phyloP scores from a whole-genome alignment of 2,888 invertebrate species.

The Pammene aurita region DNA sequence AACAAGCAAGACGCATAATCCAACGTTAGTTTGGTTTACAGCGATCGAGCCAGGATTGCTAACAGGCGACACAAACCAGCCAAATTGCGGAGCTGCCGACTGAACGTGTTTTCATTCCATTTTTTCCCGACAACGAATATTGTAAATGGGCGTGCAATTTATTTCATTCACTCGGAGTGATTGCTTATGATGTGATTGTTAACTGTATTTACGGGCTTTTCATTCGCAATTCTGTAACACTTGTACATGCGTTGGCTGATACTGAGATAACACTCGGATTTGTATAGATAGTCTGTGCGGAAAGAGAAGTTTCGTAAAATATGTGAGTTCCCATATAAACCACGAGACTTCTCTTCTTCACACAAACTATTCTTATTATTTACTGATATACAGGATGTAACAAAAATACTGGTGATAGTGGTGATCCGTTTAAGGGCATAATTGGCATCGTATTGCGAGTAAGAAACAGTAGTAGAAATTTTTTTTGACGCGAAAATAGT shows the following conservation, averaged over 20 bases:
- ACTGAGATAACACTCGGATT: background rate
- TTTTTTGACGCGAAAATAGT: too few species aligned
- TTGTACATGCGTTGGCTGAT: conserved; percentile 10
- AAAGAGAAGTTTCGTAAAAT: background rate
- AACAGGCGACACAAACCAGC: conserved; percentile 58
- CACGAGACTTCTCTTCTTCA: too few species aligned
- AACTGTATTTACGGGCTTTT: conserved; percentile 57
- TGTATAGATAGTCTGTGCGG: background rate
- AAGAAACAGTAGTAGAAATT: too few species aligned
- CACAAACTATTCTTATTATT: too few species aligned
- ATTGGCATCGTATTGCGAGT: too few species aligned
- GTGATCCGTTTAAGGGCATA: too few species aligned
- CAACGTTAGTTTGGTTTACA: conserved; percentile 10
- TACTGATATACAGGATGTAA: too few species aligned
- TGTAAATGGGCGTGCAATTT: conserved; percentile 74
- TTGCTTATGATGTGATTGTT: conserved; percentile 78
- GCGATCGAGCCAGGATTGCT: conserved; percentile 42
- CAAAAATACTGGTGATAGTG: too few species aligned
- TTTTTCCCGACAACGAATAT: conserved; percentile 68
- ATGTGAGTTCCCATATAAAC: too few species aligned
- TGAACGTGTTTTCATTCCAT: conserved; percentile 67
- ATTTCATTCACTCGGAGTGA: conserved; percentile 72
- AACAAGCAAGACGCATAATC: conserved; percentile 13
- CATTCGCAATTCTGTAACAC: conserved; percentile 27
- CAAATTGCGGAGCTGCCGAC: conserved; percentile 69